Base-by-base conservation (phyloP, 2,113 vertebrate species). In the Nannospalax galili region DNA sequence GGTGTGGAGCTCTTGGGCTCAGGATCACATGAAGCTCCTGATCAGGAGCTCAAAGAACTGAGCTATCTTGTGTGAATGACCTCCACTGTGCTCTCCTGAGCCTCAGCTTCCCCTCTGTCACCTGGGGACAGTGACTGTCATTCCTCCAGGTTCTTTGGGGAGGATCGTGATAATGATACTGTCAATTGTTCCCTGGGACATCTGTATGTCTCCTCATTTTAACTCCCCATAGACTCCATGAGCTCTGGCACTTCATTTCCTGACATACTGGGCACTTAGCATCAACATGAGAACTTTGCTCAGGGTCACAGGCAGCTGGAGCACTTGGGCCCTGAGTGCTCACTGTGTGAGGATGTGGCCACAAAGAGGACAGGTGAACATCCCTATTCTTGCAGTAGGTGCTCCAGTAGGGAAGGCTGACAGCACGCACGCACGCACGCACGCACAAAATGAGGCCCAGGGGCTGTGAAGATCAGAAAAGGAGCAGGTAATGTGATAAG, bases 121-220 rank as follows among this genome's bases (percentile, higher is more conserved):
- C 10, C 7, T 26, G 56, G 20, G 28, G 14, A 58, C 5, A 32
- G 15, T 32, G 48, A 56, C 8, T 7, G 1, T 56, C 2, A 28
- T 12, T 0, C 40, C 15, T 86, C 28, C 2, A 30, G 77, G 79
- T 89, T 40, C 14, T 15, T 17, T 56, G 12, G 64, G 40, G 42
- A 52, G 9, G 26, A 20, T 6, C 1, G 2, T 7, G 62, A 3
- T 1, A 5, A 69, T 15, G 35, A 73, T 2, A 26, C 24, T 2
- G 35, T 30, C 62, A 26, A 37, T n/a, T 0, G 0, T 28, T 42
- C 19, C 20, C 40, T 60, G 26, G 60, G n/a, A 28, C 30, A 40
- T 37, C 1, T 0, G 3, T n/a, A 19, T 0, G 1, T 28, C 3
- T 5, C 15, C 12, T 45, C 6, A 32, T 58, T 67, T 74, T 11